Conservation (phyloP, 2,888 invertebrate species). For the Clunio marinus region DNA sequence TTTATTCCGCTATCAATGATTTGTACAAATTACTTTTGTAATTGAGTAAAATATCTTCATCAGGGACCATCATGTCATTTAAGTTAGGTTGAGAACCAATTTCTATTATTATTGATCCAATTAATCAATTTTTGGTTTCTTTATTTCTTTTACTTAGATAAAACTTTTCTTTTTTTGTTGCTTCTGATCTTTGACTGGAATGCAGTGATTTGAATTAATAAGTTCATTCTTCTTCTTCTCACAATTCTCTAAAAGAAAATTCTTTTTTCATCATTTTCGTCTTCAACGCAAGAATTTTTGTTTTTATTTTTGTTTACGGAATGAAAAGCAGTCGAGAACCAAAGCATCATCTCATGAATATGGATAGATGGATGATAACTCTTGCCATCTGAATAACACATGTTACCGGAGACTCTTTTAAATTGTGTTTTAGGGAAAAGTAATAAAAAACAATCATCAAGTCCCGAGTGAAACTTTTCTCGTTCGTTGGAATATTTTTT, state of each 20-base stretch:
- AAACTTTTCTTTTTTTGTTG: not conserved
- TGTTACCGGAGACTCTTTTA: not conserved
- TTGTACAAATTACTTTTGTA: not conserved
- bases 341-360: constrained; percentile 5
- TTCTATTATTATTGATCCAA: not conserved
- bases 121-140: not conserved
- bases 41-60: not conserved
- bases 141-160: too few species aligned
- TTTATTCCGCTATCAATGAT: not conserved
- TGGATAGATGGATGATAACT: not conserved
- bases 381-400: not conserved
- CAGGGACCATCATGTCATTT: constrained; percentile 7
- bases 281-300: too few species aligned
- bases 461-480: too few species aligned
- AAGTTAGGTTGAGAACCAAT: too few species aligned
- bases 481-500: not conserved
- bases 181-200: not conserved
- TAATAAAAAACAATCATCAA: too few species aligned
- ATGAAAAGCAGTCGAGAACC: too few species aligned
- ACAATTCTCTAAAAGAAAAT: too few species aligned
- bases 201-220: not conserved
- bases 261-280: too few species aligned
- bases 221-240: too few species aligned
- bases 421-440: too few species aligned
- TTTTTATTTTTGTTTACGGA: too few species aligned